Percentiles rank a stretch among this genome's conserved stretches.
Conservation (phyloP, 1,140 invertebrate genomes). For the Drosophila obscura region DNA sequence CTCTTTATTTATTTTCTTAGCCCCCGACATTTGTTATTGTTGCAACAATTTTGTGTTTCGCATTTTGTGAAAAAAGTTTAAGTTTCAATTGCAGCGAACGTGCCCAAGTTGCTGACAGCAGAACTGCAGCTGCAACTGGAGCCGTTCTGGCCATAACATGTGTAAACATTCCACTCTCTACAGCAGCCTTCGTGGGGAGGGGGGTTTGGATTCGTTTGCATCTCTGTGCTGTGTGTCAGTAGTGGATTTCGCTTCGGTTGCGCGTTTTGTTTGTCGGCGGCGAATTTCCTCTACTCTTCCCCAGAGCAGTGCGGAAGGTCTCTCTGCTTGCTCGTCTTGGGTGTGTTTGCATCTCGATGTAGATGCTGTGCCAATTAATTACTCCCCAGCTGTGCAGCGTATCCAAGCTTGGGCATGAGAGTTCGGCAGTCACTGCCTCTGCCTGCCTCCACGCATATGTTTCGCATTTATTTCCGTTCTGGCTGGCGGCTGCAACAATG, state of each 20-base stretch:
- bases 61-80: conserved; percentile 49
- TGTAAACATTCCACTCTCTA: conserved; percentile 58
- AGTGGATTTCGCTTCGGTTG: conserved; percentile 58
- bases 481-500: conserved; percentile 59
- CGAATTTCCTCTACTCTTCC: conserved; percentile 31
- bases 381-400: no score
- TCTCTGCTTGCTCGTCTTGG: neutral
- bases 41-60: conserved; percentile 69
- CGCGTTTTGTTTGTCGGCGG: conserved; percentile 46
- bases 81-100: conserved; percentile 74
- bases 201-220: conserved; percentile 20
- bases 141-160: conserved; percentile 71
- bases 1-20: conserved; percentile 64
- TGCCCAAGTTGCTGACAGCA: conserved; percentile 75
- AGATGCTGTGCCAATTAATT: no score
- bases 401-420: no score
- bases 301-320: neutral
- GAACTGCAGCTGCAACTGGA: conserved; percentile 28
- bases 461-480: conserved; percentile 69
- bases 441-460: conserved; percentile 49
- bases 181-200: no score
- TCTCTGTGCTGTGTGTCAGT: conserved; percentile 68
- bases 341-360: no score
- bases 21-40: conserved; percentile 63
- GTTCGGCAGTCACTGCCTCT: no score